Evolutionary conservation across 2,888 invertebrate species (phyloP).

Genomic region (Abrostola tripartita): DNA sequence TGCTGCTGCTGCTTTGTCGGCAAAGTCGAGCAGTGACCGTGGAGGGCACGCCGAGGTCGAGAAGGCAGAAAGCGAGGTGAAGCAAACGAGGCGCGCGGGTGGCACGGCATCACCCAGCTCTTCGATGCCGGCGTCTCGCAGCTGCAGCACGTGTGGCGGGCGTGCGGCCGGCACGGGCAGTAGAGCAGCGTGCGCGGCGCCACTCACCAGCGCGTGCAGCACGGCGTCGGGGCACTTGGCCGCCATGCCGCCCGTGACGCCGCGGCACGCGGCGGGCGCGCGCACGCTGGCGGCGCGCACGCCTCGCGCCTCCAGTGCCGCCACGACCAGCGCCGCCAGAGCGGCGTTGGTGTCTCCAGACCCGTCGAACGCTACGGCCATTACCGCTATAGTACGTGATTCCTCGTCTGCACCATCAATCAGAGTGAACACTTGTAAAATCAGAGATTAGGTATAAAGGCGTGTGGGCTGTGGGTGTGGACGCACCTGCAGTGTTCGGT

Average conservation of each 20-base stretch:
- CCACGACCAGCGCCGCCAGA: slow-evolving; percentile 50
- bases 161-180: slow-evolving; percentile 59
- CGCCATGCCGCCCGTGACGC: slow-evolving; percentile 52
- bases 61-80: slow-evolving; percentile 53
- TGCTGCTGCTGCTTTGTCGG: slow-evolving; percentile 58
- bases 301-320: slow-evolving; percentile 40
- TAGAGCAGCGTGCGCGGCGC: slow-evolving; percentile 58
- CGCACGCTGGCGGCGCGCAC: slow-evolving; percentile 41
- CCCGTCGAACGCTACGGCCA: slow-evolving; percentile 34
- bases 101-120: slow-evolving; percentile 72
- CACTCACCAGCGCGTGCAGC: slow-evolving; percentile 40
- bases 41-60: slow-evolving; percentile 62
- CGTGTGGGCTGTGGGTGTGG: background rate
- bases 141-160: slow-evolving; percentile 61
- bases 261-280: slow-evolving; percentile 42
- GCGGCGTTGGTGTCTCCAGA: slow-evolving; percentile 44
- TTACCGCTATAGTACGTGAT: slow-evolving; percentile 17
- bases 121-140: slow-evolving; percentile 73
- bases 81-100: slow-evolving; percentile 69
- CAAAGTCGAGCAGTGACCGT: slow-evolving; percentile 74
- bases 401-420: slow-evolving; percentile 3
- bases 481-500: background rate
- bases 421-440: too few species aligned
- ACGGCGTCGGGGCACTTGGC: slow-evolving; percentile 45
- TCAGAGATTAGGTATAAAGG: background rate